A percentile compares a stretch with the other conserved stretches of the same genome.
These are phyloP conservation scores for Diplodus puntazzo DNA, from an alignment of 2,797 vertebrate species.

Conservation along the genomic window DNA sequence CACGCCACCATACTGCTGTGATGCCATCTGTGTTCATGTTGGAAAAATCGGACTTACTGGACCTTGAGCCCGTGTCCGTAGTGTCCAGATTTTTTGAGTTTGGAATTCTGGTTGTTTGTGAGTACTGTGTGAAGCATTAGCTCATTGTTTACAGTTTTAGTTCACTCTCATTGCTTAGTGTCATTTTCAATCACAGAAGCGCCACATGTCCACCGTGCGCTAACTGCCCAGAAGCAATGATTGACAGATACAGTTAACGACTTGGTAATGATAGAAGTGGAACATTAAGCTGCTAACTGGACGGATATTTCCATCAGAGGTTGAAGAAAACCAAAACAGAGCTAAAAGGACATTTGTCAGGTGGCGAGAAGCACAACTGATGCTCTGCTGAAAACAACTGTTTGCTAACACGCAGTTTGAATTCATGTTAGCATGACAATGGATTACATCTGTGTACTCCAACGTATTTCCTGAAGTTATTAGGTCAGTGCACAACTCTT, in stretches of 20 bases:
- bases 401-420: no score
- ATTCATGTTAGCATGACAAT: not conserved
- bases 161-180: not conserved
- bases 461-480: not conserved
- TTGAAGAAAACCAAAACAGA: not conserved
- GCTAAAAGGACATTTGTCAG: not conserved
- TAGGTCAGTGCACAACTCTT: not conserved
- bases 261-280: no score
- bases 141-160: not conserved
- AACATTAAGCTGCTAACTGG: no score
- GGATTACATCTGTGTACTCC: not conserved
- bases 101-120: no score
- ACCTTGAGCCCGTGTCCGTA: no score
- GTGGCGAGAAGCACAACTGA: not conserved
- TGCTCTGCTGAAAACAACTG: not conserved
- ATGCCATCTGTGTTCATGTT: no score
- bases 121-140: no score
- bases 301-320: not conserved
- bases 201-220: not conserved
- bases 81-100: no score
- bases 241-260: not conserved
- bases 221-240: not conserved
- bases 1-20: no score
- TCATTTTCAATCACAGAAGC: not conserved
- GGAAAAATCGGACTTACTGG: no score